Base-by-base conservation (phyloP, 30 jellyfish, hydroid and myxozoan genomes). In the Hydra vulgaris region DNA sequence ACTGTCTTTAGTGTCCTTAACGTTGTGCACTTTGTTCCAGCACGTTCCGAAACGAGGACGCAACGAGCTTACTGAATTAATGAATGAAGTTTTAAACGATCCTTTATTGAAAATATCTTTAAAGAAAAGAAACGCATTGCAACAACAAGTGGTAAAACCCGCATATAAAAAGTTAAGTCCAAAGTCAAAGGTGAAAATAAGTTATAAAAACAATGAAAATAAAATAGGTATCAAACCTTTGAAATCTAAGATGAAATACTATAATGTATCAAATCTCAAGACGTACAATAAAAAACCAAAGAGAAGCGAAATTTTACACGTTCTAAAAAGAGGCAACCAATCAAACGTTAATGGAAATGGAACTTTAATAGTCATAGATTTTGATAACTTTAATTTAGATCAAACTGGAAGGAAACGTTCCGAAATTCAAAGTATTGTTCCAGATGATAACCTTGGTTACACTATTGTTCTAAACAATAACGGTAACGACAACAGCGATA, bases 381-480 rank as follows among this genome's bases (percentile, higher is more conserved):
- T 69, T 25, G 87, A 80, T 15, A 27, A 69, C 21, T 17, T 18
- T 25, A 19, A 7, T 21, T 22, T 8, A 23, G 87, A 80, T 17
- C 40, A 66, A 80, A 55, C 4, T 25, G 81, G 25, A n/a, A 53
- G 70, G 8, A 80, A 80, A 66, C 21, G 70, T 21, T 80, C 87
- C 18, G 25, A 26, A 18, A 70, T 80, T 27, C 25, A 80, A 66
- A 27, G 66, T 23, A 26, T 20, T 1, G 25, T 68, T 25, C 0
- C 25, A 3, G 87, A 23, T 15, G 70, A 66, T 40, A 56, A 66
- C 18, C 79, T 18, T 24, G 87, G 87, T 27, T 66, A 27, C 71
- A 66, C 84, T 16, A 80, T 80, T 66, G 72, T 80, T 25, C 25
- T 80, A 23, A 70, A 80, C 27, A 67, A 70, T 21, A 70, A 80